Evolutionary conservation across 1,140 invertebrate genomes (phyloP).

Genomic region (Andricus grossulariae): DNA sequence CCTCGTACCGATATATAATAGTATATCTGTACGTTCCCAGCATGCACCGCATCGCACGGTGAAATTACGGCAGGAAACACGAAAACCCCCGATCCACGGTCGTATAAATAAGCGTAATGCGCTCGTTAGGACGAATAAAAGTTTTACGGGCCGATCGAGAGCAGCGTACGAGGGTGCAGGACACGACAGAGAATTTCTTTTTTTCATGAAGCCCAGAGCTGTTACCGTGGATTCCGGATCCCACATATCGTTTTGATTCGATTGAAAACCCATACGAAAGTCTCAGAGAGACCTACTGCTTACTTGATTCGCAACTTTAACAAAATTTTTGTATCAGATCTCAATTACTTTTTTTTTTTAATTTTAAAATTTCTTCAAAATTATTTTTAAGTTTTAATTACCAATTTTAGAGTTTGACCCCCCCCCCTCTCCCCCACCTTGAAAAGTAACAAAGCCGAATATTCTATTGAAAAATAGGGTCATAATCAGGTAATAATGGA

Average conservation of each 20-base stretch:
- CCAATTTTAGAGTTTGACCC: too few relatives aligned
- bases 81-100: constrained; percentile 56
- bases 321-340: not conserved
- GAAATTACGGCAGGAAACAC: constrained; percentile 62
- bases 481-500: too few relatives aligned
- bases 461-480: too few relatives aligned
- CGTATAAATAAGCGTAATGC: constrained; percentile 70
- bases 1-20: constrained; percentile 7
- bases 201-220: constrained; percentile 51
- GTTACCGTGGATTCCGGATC: constrained; percentile 6
- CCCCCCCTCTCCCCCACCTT: too few relatives aligned
- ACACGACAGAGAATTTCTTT: constrained; percentile 52
- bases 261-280: constrained; percentile 1
- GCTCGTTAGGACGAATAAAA: constrained; percentile 71
- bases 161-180: constrained; percentile 42
- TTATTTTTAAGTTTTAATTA: too few relatives aligned
- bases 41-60: constrained; percentile 52
- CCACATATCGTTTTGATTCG: constrained; percentile 27
- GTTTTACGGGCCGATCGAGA: constrained; percentile 70
- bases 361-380: too few relatives aligned
- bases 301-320: not conserved
- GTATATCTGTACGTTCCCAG: constrained; percentile 42
- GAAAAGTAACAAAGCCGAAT: too few relatives aligned
- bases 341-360: too few relatives aligned
- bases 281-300: not conserved